Base-by-base conservation (phyloP, 2,113 vertebrate species). In the western clawed frog (Xenopus tropicalis) region DNA sequence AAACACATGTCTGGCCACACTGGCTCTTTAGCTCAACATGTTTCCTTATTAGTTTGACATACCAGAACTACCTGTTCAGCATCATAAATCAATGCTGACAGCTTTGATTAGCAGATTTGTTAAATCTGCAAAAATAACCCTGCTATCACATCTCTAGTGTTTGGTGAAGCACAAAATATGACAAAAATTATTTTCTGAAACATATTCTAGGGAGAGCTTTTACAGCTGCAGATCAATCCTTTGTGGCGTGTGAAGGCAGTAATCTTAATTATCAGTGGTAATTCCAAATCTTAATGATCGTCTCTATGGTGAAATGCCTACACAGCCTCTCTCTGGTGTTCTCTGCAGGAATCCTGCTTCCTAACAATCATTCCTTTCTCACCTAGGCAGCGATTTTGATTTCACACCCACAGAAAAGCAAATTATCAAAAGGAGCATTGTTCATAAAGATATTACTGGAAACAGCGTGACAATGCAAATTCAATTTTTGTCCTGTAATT, bases 401-500 rank as follows among this genome's bases (percentile, higher is more conserved):
- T 87, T 87, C 80, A 70, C 71, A 77, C 66, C 72, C 48, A 79
- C 81, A 76, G 74, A 78, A 80, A 70, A 83, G 66, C 48, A 85
- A 88, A 84, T 77, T 84, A 80, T 82, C 82, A 76, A 74, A 85
- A 83, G 78, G 83, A 67, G 81, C 80, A 82, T 82, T 84, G 81
- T 84, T 88, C 82, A 83, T 79, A 69, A 80, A 76, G 77, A 80
- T 81, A 81, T 83, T 78, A 81, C 76, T 77, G 64, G 83, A 59
- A 66, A 81, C 70, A 59, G 81, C 77, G 66, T 77, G 83, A 83
- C 86, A 87, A 79, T 81, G 80, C 74, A 86, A 80, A 85, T 86
- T 71, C 83, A 85, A 82, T 82, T 70, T 24, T 70, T 66, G 20
- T 73, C 84, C 74, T 70, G 63, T 52, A 74, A 81, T 84, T 80